Evolutionary conservation across 2,113 vertebrate genomes (phyloP).

Genomic region (Mionectes macconnelli): DNA sequence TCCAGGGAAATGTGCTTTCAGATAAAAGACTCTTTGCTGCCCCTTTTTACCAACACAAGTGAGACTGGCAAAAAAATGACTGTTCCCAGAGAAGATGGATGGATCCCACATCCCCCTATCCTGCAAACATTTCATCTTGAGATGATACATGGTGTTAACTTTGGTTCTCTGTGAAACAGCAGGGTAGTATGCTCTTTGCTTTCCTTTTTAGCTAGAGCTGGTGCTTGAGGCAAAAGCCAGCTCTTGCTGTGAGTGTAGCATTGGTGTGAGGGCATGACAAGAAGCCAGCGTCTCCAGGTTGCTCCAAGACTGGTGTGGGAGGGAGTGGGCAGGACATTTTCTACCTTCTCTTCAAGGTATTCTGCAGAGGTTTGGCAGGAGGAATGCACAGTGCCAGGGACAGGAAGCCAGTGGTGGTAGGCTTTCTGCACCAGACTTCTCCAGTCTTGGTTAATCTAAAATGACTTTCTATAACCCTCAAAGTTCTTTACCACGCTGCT

Average conservation of each 20-base stretch:
- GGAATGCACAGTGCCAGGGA: not conserved
- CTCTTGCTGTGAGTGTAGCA: not conserved
- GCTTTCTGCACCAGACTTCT: not conserved
- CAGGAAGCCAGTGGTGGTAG: not conserved
- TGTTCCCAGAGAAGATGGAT: not conserved
- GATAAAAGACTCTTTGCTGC: conserved; percentile 36
- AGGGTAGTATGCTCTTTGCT: not conserved
- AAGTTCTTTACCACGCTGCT: not conserved
- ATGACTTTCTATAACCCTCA: not conserved
- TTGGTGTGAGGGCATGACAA: not conserved
- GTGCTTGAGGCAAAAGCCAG: not conserved
- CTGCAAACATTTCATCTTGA: not conserved
- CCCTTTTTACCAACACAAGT: conserved; percentile 15
- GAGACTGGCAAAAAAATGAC: conserved; percentile 17
- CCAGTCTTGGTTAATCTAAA: not conserved
- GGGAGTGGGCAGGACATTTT: not conserved
- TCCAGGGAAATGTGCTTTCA: not conserved
- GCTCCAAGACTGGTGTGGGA: not conserved
- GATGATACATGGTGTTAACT: not conserved
- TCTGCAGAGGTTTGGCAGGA: not conserved
- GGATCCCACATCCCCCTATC: not conserved
- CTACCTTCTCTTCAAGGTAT: not conserved
- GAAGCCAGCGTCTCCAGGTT: accelerated
- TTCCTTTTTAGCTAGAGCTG: conserved; percentile 17
- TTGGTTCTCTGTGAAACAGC: not conserved